Conservation (phyloP, 1,140 invertebrate species). For the Aleiodes sp. region DNA sequence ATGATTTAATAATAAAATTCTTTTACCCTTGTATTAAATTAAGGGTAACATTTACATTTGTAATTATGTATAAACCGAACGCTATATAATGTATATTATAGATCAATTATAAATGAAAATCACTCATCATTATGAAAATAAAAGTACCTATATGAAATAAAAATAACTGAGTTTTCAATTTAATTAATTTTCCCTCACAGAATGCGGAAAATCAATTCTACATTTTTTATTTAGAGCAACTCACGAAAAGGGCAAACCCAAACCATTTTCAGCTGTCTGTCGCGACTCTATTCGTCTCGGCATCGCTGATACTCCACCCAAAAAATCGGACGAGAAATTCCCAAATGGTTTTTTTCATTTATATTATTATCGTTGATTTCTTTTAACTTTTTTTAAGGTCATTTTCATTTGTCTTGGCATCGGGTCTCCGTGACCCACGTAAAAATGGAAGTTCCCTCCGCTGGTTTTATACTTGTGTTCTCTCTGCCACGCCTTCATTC, state of each 20-base stretch:
- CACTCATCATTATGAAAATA: conserved; percentile 66
- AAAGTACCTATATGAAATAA: conserved; percentile 62
- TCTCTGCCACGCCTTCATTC: conserved; percentile 50
- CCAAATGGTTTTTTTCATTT: neutral
- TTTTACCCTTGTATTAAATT: neutral
- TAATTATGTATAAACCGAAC: conserved; percentile 67
- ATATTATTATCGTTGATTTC: neutral
- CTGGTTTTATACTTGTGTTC: conserved; percentile 20
- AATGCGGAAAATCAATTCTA: too few relatives aligned
- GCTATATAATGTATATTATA: conserved; percentile 68
- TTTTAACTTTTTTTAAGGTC: neutral
- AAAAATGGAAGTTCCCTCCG: conserved; percentile 22
- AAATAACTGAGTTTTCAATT: conserved; percentile 46
- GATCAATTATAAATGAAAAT: conserved; percentile 63
- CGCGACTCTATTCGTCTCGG: too few relatives aligned
- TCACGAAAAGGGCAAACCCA: too few relatives aligned
- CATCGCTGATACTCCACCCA: too few relatives aligned
- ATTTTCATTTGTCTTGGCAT: conserved; percentile 31
- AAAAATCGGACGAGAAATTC: too few relatives aligned
- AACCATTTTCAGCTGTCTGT: too few relatives aligned
- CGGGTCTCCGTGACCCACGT: conserved; percentile 27
- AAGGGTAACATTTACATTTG: conserved; percentile 57
- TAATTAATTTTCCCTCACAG: too few relatives aligned
- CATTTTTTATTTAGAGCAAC: too few relatives aligned
- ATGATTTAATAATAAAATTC: neutral